phyloP scores from a whole-genome alignment of 2,113 vertebrate species.

The Lynx canadensis region DNA sequence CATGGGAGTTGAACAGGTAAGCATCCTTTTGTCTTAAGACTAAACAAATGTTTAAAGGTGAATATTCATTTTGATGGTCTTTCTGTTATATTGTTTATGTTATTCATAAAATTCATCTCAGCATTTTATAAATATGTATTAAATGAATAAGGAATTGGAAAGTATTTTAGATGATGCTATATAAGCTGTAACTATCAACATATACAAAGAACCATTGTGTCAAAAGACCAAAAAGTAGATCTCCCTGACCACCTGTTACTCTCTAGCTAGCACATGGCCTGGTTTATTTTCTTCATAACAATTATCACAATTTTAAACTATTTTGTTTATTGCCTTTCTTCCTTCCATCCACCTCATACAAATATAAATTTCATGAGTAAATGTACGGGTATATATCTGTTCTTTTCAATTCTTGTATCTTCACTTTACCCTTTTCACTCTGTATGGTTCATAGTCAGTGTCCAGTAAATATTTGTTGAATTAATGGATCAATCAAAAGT shows the following conservation, averaged over 20 bases:
- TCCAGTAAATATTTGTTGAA: slow-evolving; percentile 26
- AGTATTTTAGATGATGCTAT: neutral
- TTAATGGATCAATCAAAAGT: neutral
- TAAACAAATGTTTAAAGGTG: slow-evolving; percentile 5
- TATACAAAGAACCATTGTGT: neutral
- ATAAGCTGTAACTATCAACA: neutral
- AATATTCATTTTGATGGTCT: slow-evolving; percentile 33
- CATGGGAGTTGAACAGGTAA: slow-evolving; percentile 1
- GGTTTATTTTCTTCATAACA: slow-evolving; percentile 31
- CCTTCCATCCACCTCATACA: neutral
- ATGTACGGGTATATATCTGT: neutral
- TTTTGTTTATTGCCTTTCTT: neutral
- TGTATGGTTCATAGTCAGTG: neutral
- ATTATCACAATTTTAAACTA: neutral
- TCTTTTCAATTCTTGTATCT: neutral
- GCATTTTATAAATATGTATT: slow-evolving; percentile 26
- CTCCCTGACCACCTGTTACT: neutral
- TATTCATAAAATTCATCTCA: slow-evolving; percentile 28
- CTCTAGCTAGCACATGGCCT: neutral
- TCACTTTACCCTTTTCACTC: neutral
- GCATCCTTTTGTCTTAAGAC: slow-evolving; percentile 32
- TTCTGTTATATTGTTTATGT: neutral
- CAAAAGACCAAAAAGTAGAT: neutral
- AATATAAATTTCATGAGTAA: neutral
- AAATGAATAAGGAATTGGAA: neutral